These are phyloP conservation scores for Drosophila melanocephala DNA, from an alignment of 2,888 invertebrate genomes.

Conservation along the genomic window DNA sequence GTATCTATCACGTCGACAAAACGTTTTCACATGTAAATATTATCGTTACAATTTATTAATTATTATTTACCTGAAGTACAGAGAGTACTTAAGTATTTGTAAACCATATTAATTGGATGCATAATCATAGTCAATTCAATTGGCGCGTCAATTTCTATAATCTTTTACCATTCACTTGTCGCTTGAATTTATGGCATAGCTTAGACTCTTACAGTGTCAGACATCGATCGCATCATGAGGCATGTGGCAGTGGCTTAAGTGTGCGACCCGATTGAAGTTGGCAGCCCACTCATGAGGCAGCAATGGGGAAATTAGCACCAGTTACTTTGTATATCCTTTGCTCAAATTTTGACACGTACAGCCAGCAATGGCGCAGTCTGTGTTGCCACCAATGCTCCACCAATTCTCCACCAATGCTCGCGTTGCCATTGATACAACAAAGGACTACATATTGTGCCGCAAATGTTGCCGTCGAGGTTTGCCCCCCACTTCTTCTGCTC, in stretches of 20 bases:
- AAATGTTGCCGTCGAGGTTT: constrained; percentile 47
- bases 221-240: constrained; percentile 25
- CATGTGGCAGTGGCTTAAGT: constrained; percentile 3
- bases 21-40: not conserved
- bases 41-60: not conserved
- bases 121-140: constrained; percentile 28
- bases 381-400: constrained; percentile 3
- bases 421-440: constrained; percentile 71
- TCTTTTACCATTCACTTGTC: not conserved
- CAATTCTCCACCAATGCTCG: constrained; percentile 5
- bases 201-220: not conserved
- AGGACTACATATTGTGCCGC: constrained; percentile 57
- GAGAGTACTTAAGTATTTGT: not conserved
- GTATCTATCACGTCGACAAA: not conserved
- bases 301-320: constrained; percentile 74
- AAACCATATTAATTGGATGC: constrained; percentile 22
- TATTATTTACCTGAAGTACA: constrained; percentile 6
- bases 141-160: constrained; percentile 7
- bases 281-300: constrained; percentile 27
- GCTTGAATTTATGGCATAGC: not conserved
- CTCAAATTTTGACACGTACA: constrained; percentile 73
- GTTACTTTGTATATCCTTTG: constrained; percentile 75
- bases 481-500: constrained; percentile 16
- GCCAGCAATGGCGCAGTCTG: constrained; percentile 18
- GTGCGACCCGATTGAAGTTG: constrained; percentile 2